Conservation (phyloP, 2,797 vertebrate species). For the Acanthornis magna region DNA sequence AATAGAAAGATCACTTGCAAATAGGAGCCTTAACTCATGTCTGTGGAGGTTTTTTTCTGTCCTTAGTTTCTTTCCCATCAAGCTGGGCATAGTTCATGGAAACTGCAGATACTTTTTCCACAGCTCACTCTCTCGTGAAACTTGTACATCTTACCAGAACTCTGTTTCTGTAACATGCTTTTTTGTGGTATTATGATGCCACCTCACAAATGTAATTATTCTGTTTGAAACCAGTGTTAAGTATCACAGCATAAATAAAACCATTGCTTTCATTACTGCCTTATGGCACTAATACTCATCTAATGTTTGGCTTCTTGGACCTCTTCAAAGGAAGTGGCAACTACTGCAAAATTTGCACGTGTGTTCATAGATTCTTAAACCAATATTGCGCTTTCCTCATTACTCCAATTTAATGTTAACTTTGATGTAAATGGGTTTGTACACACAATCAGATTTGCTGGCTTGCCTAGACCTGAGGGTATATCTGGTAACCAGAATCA, state of each 20-base stretch:
- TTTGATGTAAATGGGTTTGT: background rate
- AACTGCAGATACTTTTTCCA: background rate
- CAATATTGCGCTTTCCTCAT: background rate
- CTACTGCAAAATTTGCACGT: background rate
- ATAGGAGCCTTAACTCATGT: background rate
- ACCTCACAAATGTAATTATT: slow-evolving; percentile 15
- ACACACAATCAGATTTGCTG: background rate
- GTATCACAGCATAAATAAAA: slow-evolving; percentile 32
- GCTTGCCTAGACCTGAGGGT: background rate
- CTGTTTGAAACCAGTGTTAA: slow-evolving; percentile 30
- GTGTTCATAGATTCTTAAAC: background rate
- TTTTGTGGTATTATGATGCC: background rate
- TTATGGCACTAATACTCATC: background rate
- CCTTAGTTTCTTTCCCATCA: background rate
- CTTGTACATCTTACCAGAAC: background rate
- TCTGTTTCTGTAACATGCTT: slow-evolving; percentile 16
- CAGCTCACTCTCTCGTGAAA: background rate
- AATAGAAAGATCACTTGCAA: background rate
- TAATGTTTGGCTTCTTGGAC: background rate
- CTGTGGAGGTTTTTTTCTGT: background rate
- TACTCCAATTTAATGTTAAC: background rate
- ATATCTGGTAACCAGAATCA: background rate
- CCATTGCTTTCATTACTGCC: background rate
- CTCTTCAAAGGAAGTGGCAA: background rate
- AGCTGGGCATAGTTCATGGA: background rate